Base-by-base conservation (phyloP, 2,113 vertebrate species). In the Macaca fascicularis region DNA sequence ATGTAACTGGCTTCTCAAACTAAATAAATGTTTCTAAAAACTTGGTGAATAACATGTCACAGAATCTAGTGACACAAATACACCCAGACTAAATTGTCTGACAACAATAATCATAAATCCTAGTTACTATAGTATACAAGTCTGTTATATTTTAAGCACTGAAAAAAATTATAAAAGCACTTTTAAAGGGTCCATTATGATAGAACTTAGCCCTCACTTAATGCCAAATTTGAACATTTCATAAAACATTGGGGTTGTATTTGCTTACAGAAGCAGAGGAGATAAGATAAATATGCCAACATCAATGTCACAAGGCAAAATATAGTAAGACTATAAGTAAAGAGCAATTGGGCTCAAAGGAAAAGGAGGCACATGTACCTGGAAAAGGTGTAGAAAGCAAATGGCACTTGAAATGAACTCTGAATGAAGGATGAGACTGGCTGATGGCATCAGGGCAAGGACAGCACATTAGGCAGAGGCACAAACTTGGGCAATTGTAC, bases 151-250 rank as follows among this genome's bases (percentile, higher is more conserved):
- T 64, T 3, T 48, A 81, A 89, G 76, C 81, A 95, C 69, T 93
- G n/a, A 45, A 96, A 74, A 16, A 20, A 93, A 64, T 87, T 78
- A 96, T 38, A 87, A 87, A 96, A 85, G 61, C 40, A 74, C 45
- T 81, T 96, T 96, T 95, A 92, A 96, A 97, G 91, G 43, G 57
- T 25, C 72, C 84, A 48, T 91, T 82, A 75, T 61, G 67, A 96
- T 4, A 78, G 59, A 80, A 81, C 27, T 93, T 82, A 87, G 69
- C 30, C 59, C 45, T 97, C 57, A 94, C 30, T 55, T 80, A 64
- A 76, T 7, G 23, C 59, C 88, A 97, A 95, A 96, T 80, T 35
- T 92, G 55, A 94, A 67, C 32, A 96, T 50, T 96, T 76, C 90
- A 95, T 97, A 93, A 96, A 95, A 84, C n/a, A 40, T 27, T 93